Conservation (phyloP, 2,113 vertebrate species). For the Rhinopomastus cyanomelas region DNA sequence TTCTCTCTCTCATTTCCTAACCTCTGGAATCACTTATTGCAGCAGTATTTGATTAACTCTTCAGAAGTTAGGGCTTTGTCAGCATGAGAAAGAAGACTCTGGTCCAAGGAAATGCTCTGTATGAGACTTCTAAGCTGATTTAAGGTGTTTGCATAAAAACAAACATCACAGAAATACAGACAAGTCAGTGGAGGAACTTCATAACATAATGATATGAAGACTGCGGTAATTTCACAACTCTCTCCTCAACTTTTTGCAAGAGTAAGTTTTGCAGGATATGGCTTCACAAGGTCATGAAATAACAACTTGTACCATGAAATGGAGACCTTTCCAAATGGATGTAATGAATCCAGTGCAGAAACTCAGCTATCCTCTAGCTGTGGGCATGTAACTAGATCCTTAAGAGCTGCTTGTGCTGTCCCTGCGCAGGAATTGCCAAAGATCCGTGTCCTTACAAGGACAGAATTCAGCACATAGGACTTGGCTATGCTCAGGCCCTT, state of each 20-base stretch:
- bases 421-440: not conserved
- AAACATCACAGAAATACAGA: not conserved
- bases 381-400: not conserved
- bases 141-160: not conserved
- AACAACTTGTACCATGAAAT: slow-evolving; percentile 5
- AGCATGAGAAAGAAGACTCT: not conserved
- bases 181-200: not conserved
- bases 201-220: not conserved
- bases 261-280: not conserved
- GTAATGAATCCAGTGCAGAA: slow-evolving; percentile 36
- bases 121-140: not conserved
- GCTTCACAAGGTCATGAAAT: slow-evolving; percentile 28
- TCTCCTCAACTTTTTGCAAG: not conserved
- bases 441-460: not conserved
- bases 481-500: not conserved
- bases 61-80: slow-evolving; percentile 2
- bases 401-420: not conserved
- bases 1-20: not conserved
- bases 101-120: not conserved
- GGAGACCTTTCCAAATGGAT: slow-evolving; percentile 21
- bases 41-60: not conserved
- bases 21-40: not conserved
- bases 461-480: not conserved
- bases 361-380: not conserved
- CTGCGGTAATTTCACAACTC: not conserved